Percentiles rank a stretch among this genome's conserved stretches.
Evolutionary conservation across 1,140 invertebrate species (phyloP).

Genomic region (Vollenhovia emeryi): DNA sequence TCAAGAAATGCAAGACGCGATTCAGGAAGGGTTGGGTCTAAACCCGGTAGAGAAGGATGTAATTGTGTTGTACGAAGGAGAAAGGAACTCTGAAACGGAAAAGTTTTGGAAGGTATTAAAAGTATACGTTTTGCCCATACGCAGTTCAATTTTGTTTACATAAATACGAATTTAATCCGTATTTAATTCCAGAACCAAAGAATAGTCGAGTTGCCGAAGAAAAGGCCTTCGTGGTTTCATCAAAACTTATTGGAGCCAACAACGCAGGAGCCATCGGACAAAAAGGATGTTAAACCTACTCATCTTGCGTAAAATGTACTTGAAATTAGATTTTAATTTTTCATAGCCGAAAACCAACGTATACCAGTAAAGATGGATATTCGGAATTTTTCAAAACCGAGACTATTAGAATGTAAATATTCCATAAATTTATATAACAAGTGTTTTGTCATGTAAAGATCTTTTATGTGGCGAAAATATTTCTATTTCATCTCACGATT

Average conservation of each 20-base stretch:
- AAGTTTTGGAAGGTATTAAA: conserved; percentile 86
- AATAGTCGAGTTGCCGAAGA: conserved; percentile 91
- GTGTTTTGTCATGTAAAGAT: no score
- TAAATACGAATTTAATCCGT: conserved; percentile 10
- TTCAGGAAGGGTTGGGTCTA: conserved; percentile 89
- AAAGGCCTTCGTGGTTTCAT: conserved; percentile 92
- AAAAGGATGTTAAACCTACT: conserved; percentile 90
- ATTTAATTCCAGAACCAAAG: conserved; percentile 85
- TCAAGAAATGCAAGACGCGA: conserved; percentile 90
- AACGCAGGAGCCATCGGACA: conserved; percentile 88
- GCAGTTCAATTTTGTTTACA: neutral
- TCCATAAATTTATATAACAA: neutral
- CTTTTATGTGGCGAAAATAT: neutral
- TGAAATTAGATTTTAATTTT: conserved; percentile 8
- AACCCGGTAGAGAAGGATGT: conserved; percentile 93
- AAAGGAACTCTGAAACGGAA: conserved; percentile 86
- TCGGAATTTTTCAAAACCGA: neutral
- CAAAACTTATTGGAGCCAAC: conserved; percentile 93
- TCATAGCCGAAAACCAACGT: neutral
- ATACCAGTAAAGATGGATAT: neutral
- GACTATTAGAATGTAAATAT: conserved; percentile 1
- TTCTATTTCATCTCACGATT: neutral
- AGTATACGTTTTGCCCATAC: neutral
- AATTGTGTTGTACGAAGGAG: conserved; percentile 93
- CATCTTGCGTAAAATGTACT: conserved; percentile 87